Conservation (phyloP, 2,113 vertebrate species). For the Chaenocephalus aceratus region DNA sequence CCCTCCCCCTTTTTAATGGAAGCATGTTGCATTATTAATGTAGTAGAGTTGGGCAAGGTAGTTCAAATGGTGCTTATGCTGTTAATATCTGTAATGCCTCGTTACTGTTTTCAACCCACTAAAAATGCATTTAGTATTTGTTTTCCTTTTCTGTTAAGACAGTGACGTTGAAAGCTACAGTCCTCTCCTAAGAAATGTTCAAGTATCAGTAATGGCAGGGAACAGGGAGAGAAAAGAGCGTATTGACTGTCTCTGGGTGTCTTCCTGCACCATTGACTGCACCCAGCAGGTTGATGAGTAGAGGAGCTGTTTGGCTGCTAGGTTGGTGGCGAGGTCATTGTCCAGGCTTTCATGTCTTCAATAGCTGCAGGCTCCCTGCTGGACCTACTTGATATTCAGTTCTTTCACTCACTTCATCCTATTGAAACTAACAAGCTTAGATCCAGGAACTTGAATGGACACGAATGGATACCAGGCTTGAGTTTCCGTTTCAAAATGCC, state of each 20-base stretch:
- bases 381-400: constrained; percentile 75
- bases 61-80: constrained; percentile 31
- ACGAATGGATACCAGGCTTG: constrained; percentile 8
- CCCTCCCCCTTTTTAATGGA: constrained; percentile 52
- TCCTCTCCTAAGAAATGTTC: not conserved
- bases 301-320: constrained; percentile 70
- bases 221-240: constrained; percentile 39
- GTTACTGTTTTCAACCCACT: constrained; percentile 36
- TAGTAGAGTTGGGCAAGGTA: constrained; percentile 44
- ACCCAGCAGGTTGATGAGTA: constrained; percentile 73
- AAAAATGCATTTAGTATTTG: constrained; percentile 25
- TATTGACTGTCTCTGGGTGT: constrained; percentile 62
- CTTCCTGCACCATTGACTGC: constrained; percentile 71
- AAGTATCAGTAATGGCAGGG: constrained; percentile 18
- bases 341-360: constrained; percentile 68
- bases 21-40: constrained; percentile 75
- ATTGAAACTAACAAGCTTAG: constrained; percentile 52
- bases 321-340: constrained; percentile 71
- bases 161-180: constrained; percentile 1
- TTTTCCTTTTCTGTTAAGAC: not conserved
- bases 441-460: constrained; percentile 14
- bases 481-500: not conserved
- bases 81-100: constrained; percentile 16
- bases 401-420: constrained; percentile 56
- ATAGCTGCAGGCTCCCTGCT: constrained; percentile 70